Conservation (phyloP, 2,797 vertebrate genomes). For the Parauchenoglanis punctatus region DNA sequence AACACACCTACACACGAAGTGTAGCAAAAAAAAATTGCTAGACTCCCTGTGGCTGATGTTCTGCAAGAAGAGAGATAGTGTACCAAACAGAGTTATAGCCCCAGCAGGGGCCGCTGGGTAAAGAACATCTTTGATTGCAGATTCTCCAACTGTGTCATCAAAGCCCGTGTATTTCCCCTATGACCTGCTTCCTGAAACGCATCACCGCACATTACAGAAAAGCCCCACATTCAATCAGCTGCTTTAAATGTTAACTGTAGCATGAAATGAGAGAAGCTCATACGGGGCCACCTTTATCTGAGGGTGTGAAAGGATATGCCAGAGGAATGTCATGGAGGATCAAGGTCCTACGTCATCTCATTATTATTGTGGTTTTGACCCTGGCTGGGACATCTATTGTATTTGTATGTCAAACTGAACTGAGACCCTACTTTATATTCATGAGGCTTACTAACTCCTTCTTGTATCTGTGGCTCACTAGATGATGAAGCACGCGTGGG, state of each 20-base stretch:
- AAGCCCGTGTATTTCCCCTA: conserved; percentile 15
- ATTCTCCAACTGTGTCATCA: conserved; percentile 11
- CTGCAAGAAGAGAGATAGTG: conserved; percentile 36
- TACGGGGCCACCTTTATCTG: neutral
- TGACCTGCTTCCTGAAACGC: conserved; percentile 11
- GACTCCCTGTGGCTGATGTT: conserved; percentile 43
- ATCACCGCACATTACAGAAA: conserved; percentile 1
- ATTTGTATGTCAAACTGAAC: conserved; percentile 23
- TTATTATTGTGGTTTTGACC: conserved; percentile 23
- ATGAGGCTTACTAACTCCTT: conserved; percentile 26
- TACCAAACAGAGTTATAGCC: conserved; percentile 26
- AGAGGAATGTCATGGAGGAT: neutral
- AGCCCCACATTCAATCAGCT: neutral
- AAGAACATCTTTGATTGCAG: conserved; percentile 25
- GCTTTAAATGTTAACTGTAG: conserved; percentile 16
- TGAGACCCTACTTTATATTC: conserved; percentile 34
- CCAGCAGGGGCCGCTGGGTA: conserved; percentile 33
- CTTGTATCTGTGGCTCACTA: conserved; percentile 60
- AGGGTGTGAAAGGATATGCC: neutral
- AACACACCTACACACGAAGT: conserved; percentile 25
- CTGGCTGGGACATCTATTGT: conserved; percentile 12
- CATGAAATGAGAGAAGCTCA: conserved; percentile 23
- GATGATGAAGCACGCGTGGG: conserved; percentile 99
- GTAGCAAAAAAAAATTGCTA: conserved; percentile 5
- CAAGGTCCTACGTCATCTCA: neutral